Evolutionary conservation across 1,140 invertebrate genomes (phyloP), one percentile per base, ranked within the genome.

Genomic region (Drosophila ambigua): DNA sequence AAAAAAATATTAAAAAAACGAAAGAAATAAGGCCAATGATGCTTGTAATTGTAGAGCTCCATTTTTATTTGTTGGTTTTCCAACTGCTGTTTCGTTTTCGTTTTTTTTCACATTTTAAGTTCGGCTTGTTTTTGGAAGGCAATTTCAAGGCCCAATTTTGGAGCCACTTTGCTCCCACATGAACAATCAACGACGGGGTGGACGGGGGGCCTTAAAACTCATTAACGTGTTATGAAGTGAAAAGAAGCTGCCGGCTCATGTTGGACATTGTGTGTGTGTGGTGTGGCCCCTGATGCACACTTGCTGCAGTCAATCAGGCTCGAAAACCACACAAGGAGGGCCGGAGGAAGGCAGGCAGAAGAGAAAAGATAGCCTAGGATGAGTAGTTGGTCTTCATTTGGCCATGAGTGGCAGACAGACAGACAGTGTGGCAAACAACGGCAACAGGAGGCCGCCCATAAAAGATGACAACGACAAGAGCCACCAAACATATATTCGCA

Each of bases 1-100:
- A 46, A 57, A 64, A 5, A 67, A 60, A 24, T 80, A n/a, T n/a
- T n/a, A 75, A 50, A 80, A 51, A 49, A 48, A 44, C 35, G 54
- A 77, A 53, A 45, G 53, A 87, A 87, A 87, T 88, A 87, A 87
- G 82, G 82, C 82, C 82, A 87, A 87, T 87, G 82, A 87, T 88
- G 83, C 83, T 87, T 87, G 82, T 87, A 87, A 87, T 79, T 87
- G 78, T 85, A 75, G 77, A 77, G 57, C 48, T 59, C 48, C 26
- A 31, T 43, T 73, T 26, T 77, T 72, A 45, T 72, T 71, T 72
- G 54, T 72, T 71, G 74, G 43, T 57, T 69, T 69, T 69, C 50
- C 67, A 58, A 69, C 67, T 72, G 66, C 54, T 72, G 67, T 50
- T 50, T 45, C 26, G 55, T 68, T 16, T 49, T 57, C 23, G 23